phyloP scores from a whole-genome alignment of 2,888 invertebrate genomes.

The Lamellibrachia columna region DNA sequence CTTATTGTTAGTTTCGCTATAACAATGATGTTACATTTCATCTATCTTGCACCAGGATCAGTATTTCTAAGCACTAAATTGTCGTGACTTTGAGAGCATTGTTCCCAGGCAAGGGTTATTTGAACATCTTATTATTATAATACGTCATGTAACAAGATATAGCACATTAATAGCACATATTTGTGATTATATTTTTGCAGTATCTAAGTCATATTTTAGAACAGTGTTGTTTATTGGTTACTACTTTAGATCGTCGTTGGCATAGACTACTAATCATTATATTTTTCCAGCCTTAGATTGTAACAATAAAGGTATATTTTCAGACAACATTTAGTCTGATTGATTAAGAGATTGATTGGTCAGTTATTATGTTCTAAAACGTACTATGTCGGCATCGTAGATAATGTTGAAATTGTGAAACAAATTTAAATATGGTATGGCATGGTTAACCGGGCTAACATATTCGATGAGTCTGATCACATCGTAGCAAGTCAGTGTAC shows the following conservation, averaged over 20 bases:
- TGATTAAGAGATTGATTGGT: not conserved
- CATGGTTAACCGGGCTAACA: too few relatives aligned
- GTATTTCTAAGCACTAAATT: not conserved
- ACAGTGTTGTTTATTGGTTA: not conserved
- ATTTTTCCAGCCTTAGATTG: not conserved
- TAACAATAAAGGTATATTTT: not conserved
- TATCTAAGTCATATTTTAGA: not conserved
- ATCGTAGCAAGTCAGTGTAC: too few relatives aligned
- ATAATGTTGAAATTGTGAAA: too few relatives aligned
- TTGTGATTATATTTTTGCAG: not conserved
- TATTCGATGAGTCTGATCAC: too few relatives aligned
- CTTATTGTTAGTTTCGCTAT: not conserved
- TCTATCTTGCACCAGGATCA: not conserved
- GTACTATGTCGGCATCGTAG: too few relatives aligned
- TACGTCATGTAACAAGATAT: not conserved
- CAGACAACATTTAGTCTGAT: not conserved
- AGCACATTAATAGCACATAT: not conserved
- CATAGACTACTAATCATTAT: not conserved
- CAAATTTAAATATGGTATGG: too few relatives aligned
- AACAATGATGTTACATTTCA: not conserved
- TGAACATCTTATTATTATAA: too few relatives aligned
- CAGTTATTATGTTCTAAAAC: too few relatives aligned
- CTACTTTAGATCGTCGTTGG: not conserved
- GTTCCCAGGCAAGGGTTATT: too few relatives aligned
- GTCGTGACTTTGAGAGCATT: not conserved